phyloP scores from a whole-genome alignment of 64 coral and sea anemone genomes.

The Anthopleura sola region DNA sequence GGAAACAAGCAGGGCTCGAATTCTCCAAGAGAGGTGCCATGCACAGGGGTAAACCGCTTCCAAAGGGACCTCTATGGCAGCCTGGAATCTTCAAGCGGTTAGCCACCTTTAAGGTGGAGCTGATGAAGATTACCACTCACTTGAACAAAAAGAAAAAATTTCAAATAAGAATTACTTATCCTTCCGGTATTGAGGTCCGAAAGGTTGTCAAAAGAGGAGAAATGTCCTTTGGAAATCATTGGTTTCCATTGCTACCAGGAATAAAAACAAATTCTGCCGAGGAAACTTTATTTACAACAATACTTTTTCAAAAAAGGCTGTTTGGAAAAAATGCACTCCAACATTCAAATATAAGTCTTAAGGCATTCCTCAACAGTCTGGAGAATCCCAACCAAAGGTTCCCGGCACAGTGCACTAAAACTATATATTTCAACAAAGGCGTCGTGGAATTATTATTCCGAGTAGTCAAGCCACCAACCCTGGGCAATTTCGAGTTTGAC shows the following conservation, averaged over 20 bases:
- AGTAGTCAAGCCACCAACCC: not conserved
- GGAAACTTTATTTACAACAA: not conserved
- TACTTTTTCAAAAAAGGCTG: not conserved
- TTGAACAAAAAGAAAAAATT: not conserved
- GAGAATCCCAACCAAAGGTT: not conserved
- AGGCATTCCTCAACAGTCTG: not conserved
- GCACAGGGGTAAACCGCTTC: too few relatives aligned
- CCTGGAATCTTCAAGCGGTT: not conserved
- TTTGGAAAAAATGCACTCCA: not conserved
- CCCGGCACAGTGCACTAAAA: not conserved
- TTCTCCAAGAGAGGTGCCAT: too few relatives aligned
- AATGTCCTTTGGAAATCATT: too few relatives aligned
- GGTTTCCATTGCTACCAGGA: too few relatives aligned
- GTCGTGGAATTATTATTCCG: constrained; percentile 10
- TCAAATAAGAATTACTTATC: not conserved
- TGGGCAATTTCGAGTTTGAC: not conserved
- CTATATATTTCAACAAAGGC: not conserved
- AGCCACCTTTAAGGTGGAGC: not conserved
- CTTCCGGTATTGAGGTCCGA: not conserved
- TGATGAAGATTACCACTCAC: not conserved
- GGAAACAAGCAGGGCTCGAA: constrained; percentile 33
- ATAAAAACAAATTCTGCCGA: too few relatives aligned
- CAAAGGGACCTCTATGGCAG: not conserved
- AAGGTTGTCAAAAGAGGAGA: too few relatives aligned
- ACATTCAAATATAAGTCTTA: not conserved